These are phyloP conservation scores for Machimus rusticus DNA, from an alignment of 2,888 invertebrate genomes.

Conservation along the genomic window DNA sequence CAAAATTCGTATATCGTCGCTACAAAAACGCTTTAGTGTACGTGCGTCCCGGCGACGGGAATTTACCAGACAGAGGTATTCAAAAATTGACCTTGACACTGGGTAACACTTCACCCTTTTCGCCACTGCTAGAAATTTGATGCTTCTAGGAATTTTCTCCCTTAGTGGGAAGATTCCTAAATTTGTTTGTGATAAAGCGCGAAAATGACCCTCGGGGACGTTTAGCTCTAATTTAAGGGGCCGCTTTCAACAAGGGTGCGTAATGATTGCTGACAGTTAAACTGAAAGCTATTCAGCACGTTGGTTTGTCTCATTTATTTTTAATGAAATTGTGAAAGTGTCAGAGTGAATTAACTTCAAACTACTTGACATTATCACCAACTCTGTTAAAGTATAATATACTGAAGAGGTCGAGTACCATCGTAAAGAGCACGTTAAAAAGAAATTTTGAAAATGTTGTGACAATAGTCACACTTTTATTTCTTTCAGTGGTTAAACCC, in stretches of 20 bases:
- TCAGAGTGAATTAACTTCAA: not conserved
- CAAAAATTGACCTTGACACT: slow-evolving; percentile 20
- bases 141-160: not conserved
- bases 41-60: not conserved
- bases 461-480: not conserved
- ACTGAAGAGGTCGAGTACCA: not conserved
- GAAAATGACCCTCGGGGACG: slow-evolving; percentile 13
- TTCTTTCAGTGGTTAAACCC: not conserved
- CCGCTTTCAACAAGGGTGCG: slow-evolving; percentile 1
- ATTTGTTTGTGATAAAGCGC: slow-evolving; percentile 25
- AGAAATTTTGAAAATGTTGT: not conserved
- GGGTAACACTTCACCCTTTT: not conserved
- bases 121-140: not conserved
- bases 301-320: not conserved
- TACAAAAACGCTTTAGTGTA: not conserved
- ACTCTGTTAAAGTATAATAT: not conserved
- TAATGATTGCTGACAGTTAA: slow-evolving; percentile 2
- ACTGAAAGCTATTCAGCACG: slow-evolving; percentile 15
- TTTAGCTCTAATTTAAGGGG: slow-evolving; percentile 22
- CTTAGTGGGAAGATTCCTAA: not conserved
- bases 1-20: not conserved
- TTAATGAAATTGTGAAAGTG: not conserved
- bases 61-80: not conserved
- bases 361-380: not conserved
- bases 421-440: not conserved